Percentiles rank a stretch among this genome's conserved stretches.
Conservation (phyloP, 2,113 vertebrate species). For the Desmodus rotundus region DNA sequence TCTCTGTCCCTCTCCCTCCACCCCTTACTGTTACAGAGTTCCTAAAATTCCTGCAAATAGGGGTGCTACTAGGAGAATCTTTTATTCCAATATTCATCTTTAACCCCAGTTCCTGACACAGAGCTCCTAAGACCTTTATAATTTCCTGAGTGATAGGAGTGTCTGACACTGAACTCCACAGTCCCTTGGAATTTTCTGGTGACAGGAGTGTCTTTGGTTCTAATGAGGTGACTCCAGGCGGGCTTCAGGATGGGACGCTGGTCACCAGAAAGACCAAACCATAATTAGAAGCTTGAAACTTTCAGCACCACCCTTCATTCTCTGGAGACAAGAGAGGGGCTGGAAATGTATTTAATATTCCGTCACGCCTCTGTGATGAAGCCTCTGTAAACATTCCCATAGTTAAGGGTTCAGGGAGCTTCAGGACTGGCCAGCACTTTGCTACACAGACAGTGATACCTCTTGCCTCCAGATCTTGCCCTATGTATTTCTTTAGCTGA, state of each 20-base stretch:
- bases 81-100: not conserved
- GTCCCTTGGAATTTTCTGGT: not conserved
- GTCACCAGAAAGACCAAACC: not conserved
- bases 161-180: not conserved
- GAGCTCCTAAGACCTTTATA: not conserved
- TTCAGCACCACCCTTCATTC: not conserved
- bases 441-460: not conserved
- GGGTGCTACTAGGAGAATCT: not conserved
- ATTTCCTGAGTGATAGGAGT: not conserved
- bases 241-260: not conserved
- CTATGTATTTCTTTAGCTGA: not conserved
- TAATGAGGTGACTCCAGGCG: not conserved
- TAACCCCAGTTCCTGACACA: not conserved
- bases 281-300: not conserved
- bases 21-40: not conserved
- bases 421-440: not conserved
- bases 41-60: not conserved
- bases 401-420: not conserved
- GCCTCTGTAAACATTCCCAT: not conserved
- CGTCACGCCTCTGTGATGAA: not conserved
- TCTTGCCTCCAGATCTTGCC: not conserved
- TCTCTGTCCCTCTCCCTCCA: not conserved
- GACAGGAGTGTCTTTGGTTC: not conserved
- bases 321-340: not conserved
- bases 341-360: not conserved